phyloP scores from a whole-genome alignment of 2,113 vertebrate genomes.

The Perca flavescens region DNA sequence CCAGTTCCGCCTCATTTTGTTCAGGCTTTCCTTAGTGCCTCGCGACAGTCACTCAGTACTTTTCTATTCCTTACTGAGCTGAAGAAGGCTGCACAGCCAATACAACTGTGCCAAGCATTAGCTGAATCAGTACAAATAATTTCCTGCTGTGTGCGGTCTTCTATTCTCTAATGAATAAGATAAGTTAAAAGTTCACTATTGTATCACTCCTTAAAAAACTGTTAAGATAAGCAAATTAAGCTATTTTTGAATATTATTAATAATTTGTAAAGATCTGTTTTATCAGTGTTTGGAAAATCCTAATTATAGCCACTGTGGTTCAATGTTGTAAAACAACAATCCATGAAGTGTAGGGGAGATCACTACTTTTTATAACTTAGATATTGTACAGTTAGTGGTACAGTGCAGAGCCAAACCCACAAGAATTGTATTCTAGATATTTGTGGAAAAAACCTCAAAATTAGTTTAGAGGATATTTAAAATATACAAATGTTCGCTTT shows the following conservation, averaged over 20 bases:
- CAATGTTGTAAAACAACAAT: not conserved
- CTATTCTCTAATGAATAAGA: not conserved
- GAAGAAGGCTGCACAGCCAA: constrained; percentile 9
- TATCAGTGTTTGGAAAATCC: not conserved
- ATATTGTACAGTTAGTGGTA: not conserved
- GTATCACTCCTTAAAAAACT: not conserved
- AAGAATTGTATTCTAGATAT: not conserved
- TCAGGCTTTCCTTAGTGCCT: not conserved
- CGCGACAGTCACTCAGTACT: constrained; percentile 19
- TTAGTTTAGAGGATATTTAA: not conserved
- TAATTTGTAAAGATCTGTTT: not conserved
- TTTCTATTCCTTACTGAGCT: constrained; percentile 48
- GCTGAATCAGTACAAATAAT: constrained; percentile 25
- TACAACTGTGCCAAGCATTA: constrained; percentile 52
- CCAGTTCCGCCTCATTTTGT: constrained; percentile 72
- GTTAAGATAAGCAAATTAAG: not conserved
- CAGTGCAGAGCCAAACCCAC: not conserved
- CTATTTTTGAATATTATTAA: too few species aligned
- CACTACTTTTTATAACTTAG: not conserved
- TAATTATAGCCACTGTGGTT: not conserved
- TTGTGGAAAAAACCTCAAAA: not conserved
- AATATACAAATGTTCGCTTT: not conserved
- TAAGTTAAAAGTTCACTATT: constrained; percentile 2
- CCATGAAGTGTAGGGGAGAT: constrained; percentile 1
- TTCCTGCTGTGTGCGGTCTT: not conserved